Evolutionary conservation across 1,140 invertebrate species (phyloP).

Genomic region (Saccostrea glomerata): DNA sequence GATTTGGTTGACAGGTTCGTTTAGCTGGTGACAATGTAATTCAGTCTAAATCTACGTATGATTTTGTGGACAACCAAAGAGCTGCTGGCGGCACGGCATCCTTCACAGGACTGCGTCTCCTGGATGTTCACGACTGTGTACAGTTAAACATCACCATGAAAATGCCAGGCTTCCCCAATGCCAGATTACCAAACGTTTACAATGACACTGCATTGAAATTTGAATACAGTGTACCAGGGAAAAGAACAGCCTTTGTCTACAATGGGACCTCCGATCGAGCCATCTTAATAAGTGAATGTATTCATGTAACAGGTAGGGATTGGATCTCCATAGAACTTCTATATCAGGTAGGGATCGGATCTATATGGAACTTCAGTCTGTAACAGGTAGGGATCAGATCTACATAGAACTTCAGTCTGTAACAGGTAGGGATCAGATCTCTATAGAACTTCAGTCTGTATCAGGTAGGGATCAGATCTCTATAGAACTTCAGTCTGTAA

Average conservation of each 20-base stretch:
- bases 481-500: too few relatives aligned
- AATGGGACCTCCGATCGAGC: constrained; percentile 46
- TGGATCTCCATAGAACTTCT: too few relatives aligned
- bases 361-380: too few relatives aligned
- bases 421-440: too few relatives aligned
- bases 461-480: too few relatives aligned
- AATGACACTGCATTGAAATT: constrained; percentile 39
- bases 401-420: too few relatives aligned
- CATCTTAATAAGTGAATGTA: constrained; percentile 48
- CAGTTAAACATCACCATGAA: constrained; percentile 56
- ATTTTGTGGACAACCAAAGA: constrained; percentile 49
- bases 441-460: too few relatives aligned
- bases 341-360: too few relatives aligned
- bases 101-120: constrained; percentile 51
- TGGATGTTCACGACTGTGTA: constrained; percentile 53
- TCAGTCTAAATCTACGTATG: constrained; percentile 33
- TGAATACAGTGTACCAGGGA: not conserved
- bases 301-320: constrained; percentile 49
- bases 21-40: constrained; percentile 49
- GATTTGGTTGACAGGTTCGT: constrained; percentile 48
- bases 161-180: constrained; percentile 49
- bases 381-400: too few relatives aligned
- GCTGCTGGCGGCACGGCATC: constrained; percentile 42
- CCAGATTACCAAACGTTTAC: constrained; percentile 54
- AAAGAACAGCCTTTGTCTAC: not conserved